Base-by-base conservation (phyloP, 2,797 vertebrate species). In the Eremophila alpestris region DNA sequence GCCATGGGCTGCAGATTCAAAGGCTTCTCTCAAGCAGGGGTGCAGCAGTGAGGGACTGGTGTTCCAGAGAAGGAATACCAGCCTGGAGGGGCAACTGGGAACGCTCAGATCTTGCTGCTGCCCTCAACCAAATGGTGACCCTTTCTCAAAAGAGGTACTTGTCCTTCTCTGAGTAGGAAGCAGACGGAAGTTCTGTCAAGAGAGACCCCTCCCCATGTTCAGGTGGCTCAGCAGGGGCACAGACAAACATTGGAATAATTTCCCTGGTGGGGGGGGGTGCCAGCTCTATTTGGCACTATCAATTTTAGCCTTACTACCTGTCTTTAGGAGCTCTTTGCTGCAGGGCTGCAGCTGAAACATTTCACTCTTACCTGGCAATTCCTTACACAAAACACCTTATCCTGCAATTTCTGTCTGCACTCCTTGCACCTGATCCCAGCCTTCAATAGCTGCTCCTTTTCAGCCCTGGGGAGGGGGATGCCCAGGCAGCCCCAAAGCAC, bases 331-430 rank as follows among this genome's bases (percentile, higher is more conserved):
- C 14, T 34, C 20, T 54, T 38, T 88, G 60, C 71, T 82, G 43
- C 48, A 59, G 32, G n/a, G 41, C 54, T 92, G 73, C 65, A 92
- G 58, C 24, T 52, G 52, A 63, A 80, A 23, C 17, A 5, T 24
- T 36, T 64, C 64, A 11, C 32, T 64, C 9, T 55, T 12, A 16
- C n/a, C 40, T 77, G 34, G 30, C 23, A 49, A 11, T 27, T 86
- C 54, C 69, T 38, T 15, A 13, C 46, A n/a, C 0, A 0, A 58
- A 76, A 27, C 34, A 45, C 6, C 30, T 71, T 11, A 46, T 23
- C 10, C 62, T 81, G 41, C 40, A 29, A 1, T 36, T 60, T 14
- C 43, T 74, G 48, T 36, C 52, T 48, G 1, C 16, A 1, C 14
- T 70, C 21, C 48, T 55, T 5, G 18, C 32, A 10, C 29, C 34